Evolutionary conservation across 1,140 invertebrate species (phyloP), one percentile per base, ranked within the genome.

Genomic region (Triops longicaudatus): DNA sequence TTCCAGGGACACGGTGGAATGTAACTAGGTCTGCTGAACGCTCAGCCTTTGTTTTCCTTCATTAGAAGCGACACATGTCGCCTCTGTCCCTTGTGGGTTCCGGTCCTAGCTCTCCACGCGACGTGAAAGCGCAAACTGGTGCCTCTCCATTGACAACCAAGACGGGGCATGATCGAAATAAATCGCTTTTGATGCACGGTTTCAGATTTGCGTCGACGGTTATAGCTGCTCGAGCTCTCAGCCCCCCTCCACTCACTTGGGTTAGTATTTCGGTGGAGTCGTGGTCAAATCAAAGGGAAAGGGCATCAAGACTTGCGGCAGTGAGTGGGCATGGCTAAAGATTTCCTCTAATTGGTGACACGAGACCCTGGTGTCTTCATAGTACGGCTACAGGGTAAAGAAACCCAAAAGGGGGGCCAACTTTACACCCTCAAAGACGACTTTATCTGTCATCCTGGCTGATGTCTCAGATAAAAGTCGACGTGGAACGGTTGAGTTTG

Each of bases 381-480:
- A 14, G 50, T 22, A 63, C 22, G 2, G 44, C 44, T 63, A 63
- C 14, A n/a, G n/a, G 22, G 44, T 22, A 9, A 63, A 22, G 17
- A 63, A 17, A 17, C 14, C 6, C n/a, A n/a, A n/a, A n/a, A 7
- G 7, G 31, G 31, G 31, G 50, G 50, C 50, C 0, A 63, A 63
- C 50, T 63, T 63, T 14, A 63, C 50, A 63, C 50, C 50, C 50
- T 3, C 10, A 22, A 63, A 63, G 50, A 63, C 50, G 50, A 63
- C 50, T 63, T 63, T 63, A 63, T 63, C 50, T 63, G 50, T 17
- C 50, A 22, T 63, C n/a, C 50, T 63, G 50, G 17, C 50, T 63
- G 50, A 22, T 63, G 50, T 9, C 50, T 17, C 10, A 63, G 50
- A 63, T 63, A 63, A 63, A 63, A 63, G 50, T 22, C 50, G 50